phyloP scores from a whole-genome alignment of 2,113 vertebrate species.

The Rhinoptilus africanus region DNA sequence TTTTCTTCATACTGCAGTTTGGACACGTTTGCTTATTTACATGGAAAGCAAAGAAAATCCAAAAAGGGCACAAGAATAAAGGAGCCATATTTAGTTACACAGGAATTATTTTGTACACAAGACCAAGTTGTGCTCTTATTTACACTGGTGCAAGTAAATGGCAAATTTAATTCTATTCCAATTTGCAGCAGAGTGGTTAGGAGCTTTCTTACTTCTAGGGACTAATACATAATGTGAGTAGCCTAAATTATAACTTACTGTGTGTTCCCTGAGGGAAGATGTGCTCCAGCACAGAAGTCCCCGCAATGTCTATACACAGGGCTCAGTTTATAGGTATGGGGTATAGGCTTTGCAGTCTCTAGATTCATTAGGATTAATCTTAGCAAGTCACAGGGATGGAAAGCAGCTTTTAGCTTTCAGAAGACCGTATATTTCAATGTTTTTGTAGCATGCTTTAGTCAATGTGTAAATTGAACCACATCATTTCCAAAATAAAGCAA shows the following conservation, averaged over 20 bases:
- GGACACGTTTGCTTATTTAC: conserved; percentile 51
- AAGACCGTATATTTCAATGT: background rate
- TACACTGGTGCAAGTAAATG: background rate
- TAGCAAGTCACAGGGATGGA: background rate
- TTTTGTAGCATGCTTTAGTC: background rate
- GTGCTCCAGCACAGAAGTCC: background rate
- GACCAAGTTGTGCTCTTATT: background rate
- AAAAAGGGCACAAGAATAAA: background rate
- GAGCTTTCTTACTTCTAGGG: background rate
- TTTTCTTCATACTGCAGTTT: background rate
- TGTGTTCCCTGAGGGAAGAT: background rate
- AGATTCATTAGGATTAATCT: background rate
- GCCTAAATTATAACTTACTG: background rate
- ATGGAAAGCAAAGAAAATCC: background rate
- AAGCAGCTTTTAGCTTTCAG: background rate
- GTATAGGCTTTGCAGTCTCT: background rate
- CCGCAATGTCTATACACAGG: background rate
- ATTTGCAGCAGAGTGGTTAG: background rate
- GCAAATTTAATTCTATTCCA: background rate
- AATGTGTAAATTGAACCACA: background rate
- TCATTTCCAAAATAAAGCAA: background rate
- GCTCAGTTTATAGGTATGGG: background rate
- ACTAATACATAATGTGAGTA: background rate
- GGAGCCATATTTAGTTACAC: background rate
- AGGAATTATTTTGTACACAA: background rate